phyloP scores from a whole-genome alignment of 2,113 vertebrate genomes.

The Steatornis caripensis region DNA sequence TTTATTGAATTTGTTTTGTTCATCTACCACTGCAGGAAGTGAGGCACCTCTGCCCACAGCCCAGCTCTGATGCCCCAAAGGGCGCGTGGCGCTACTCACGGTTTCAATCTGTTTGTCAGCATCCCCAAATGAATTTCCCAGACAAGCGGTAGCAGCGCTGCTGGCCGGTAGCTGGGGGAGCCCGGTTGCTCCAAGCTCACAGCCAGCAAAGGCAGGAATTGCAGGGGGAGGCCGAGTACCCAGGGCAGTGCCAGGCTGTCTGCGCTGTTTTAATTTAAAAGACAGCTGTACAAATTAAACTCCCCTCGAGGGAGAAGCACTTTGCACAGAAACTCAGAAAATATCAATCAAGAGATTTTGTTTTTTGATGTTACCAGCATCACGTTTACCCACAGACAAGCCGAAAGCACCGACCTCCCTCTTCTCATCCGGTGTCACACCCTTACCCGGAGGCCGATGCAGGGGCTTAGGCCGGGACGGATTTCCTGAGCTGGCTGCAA shows the following conservation, averaged over 20 bases:
- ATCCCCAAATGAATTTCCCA: not conserved
- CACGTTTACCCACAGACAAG: fast-evolving
- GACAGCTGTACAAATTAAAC: not conserved
- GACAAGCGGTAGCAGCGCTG: fast-evolving
- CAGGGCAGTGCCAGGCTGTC: not conserved
- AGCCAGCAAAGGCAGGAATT: not conserved
- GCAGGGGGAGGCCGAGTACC: not conserved
- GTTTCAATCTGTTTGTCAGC: not conserved
- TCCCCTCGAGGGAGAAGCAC: not conserved
- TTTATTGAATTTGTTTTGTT: not conserved
- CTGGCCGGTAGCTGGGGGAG: not conserved
- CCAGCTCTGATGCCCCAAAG: not conserved
- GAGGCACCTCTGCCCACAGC: not conserved
- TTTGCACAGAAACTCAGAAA: not conserved
- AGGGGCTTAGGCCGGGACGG: not conserved
- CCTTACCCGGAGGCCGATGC: not conserved
- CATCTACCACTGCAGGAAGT: not conserved
- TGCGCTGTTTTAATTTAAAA: not conserved
- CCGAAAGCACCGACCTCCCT: not conserved
- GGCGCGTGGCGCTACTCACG: not conserved
- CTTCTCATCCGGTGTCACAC: not conserved
- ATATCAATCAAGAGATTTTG: not conserved
- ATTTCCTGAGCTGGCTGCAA: not conserved
- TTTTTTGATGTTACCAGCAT: not conserved
- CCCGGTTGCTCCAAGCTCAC: fast-evolving